Base-by-base conservation (phyloP, 64 coral and sea anemone genomes). In the Montipora capricornis region DNA sequence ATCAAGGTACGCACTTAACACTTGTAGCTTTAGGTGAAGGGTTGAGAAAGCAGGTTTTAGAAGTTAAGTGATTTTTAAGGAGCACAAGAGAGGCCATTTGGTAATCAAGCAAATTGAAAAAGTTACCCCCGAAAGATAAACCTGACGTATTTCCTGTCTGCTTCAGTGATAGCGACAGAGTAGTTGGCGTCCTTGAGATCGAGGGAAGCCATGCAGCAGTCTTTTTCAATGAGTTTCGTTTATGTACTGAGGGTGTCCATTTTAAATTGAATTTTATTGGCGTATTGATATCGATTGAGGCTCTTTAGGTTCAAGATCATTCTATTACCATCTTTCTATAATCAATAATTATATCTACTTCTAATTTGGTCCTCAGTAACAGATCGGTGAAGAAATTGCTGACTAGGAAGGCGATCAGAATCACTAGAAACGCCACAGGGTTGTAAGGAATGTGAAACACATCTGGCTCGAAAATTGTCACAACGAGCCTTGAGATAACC, bases 51-150 rank as follows among this genome's bases (percentile, higher is more conserved):
- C 75, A 24, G 89, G 1, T 49, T 90, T 80, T 13, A 90, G 76
- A 19, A 90, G 50, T 90, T 90, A 2, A 14, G 84, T 87, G 12
- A 71, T 74, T 20, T 90, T 48, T 90, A 2, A 20, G 77, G 49
- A 55, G 37, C 20, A 2, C 88, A 3, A 13, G 50, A 6, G 15
- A 79, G 0, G 0, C 77, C 60, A 11, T 58, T 37, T 10, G 88
- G 37, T 37, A 37, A 37, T 37, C 37, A 37, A 37, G 37, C 37
- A 37, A 37, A 37, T 37, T 37, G 37, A 37, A 37, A 89, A 16
- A 90, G 52, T n/a, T 59, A 78, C 47, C 78, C 88, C 5, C 70
- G 68, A 1, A 0, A 11, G 19, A 15, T 45, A 20, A 62, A 75
- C 73, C 76, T 50, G 49, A 75, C 68, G 49, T 37, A 37, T 37